Base-by-base conservation (phyloP, 2,888 invertebrate species). In the Patella caerulea region DNA sequence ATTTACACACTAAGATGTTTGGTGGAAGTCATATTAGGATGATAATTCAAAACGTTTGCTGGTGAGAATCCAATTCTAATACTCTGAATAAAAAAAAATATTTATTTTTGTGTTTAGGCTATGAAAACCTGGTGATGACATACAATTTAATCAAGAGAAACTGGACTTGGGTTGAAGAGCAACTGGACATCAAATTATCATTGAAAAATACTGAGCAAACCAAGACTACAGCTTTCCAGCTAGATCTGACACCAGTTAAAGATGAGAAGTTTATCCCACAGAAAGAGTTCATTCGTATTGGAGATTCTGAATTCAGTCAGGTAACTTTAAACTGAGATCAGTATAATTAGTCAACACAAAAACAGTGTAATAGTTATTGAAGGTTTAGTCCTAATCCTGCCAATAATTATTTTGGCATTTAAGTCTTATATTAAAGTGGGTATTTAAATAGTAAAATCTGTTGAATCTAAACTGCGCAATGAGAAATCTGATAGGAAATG, bases 91-190 rank as follows among this genome's bases (percentile, higher is more conserved):
- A 45, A 45, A 45, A 9, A 45, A 7, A 45, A 45, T 45, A 45
- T 45, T 9, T 59, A 19, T 59, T 2, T 59, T 45, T 72, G 34
- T 53, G 74, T 79, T 3, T 76, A 88, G 89, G 89, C 75, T 77
- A 75, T 19, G 29, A 81, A 15, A 82, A 87, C 71, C 71, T 90
- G 70, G 75, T 78, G 45, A 77, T 79, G 52, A 74, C 90, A 3
- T 85, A 87, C 79, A 82, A 86, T 83, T 78, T 90, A 76, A 77
- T 91, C 19, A 69, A 79, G 45, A 87, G 88, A 81, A 90, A 91
- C 82, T 73, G 83, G 45, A 77, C 76, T n/a, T 91, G 91, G 91
- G 79, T 90, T 34, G 83, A 86, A 73, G 79, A 82, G 53, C 90
- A 90, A 77, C 82, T 90, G 65, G 90, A 89, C 74, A 86, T 90